phyloP scores from a whole-genome alignment of 2,797 vertebrate genomes.

The Cossypha heuglini region DNA sequence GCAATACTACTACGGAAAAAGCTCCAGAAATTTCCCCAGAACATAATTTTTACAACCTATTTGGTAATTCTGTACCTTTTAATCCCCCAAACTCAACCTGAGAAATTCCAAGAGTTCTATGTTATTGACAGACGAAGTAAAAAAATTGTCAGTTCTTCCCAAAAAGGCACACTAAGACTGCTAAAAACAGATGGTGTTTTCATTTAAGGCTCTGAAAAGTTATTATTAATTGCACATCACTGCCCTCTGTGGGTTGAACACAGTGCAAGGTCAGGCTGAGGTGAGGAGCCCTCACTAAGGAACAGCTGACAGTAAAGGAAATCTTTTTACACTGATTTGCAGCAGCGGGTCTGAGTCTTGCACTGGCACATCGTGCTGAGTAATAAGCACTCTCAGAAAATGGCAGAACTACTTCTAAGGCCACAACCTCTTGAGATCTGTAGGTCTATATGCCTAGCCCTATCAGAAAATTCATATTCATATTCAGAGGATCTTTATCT shows the following conservation, averaged over 20 bases:
- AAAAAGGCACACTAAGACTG: not conserved
- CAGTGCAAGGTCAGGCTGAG: not conserved
- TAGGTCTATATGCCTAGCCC: not conserved
- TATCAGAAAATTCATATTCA: not conserved
- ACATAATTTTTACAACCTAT: not conserved
- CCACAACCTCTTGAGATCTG: not conserved
- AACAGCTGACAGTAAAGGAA: not conserved
- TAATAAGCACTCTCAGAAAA: not conserved
- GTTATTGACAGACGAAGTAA: not conserved
- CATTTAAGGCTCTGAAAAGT: not conserved
- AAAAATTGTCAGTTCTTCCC: not conserved
- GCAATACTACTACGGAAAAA: not conserved
- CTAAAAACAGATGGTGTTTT: not conserved
- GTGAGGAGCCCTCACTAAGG: not conserved
- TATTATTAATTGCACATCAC: slow-evolving; percentile 13
- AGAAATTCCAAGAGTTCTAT: not conserved
- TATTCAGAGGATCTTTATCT: not conserved
- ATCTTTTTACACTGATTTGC: not conserved
- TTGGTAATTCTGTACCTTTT: not conserved
- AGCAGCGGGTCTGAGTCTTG: not conserved
- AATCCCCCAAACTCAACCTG: not conserved
- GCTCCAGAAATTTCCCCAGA: not conserved
- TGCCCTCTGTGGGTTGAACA: slow-evolving; percentile 9
- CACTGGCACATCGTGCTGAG: not conserved
- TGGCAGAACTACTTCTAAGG: not conserved